phyloP scores from a whole-genome alignment of 2,888 invertebrate genomes.

The Alloscopus bannaensis region DNA sequence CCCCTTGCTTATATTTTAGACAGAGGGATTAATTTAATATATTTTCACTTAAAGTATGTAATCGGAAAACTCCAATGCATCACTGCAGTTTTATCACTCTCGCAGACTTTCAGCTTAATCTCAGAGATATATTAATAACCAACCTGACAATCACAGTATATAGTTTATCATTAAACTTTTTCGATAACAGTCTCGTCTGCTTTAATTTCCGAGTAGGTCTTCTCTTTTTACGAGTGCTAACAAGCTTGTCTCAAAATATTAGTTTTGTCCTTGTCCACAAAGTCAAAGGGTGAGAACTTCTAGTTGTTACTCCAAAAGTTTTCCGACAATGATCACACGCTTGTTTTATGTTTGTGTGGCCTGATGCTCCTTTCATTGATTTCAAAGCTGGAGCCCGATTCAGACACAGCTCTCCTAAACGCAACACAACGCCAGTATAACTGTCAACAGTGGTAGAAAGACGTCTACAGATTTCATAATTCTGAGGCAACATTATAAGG shows the following conservation, averaged over 20 bases:
- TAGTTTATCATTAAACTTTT: too few species aligned
- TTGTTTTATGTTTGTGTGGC: conserved; percentile 92
- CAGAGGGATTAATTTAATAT: too few species aligned
- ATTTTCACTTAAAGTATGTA: too few species aligned
- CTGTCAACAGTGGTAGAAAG: neutral
- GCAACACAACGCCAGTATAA: neutral
- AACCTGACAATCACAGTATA: too few species aligned
- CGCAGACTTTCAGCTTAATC: too few species aligned
- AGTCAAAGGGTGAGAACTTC: conserved; percentile 92
- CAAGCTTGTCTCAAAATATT: conserved; percentile 40
- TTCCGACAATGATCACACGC: conserved; percentile 94
- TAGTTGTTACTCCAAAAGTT: too few species aligned
- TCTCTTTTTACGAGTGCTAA: conserved; percentile 6
- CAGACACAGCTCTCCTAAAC: neutral
- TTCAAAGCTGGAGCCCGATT: conserved; percentile 90
- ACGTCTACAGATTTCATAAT: conserved; percentile 1
- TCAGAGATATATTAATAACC: too few species aligned
- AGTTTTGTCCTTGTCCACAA: conserved; percentile 94
- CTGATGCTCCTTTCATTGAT: conserved; percentile 88
- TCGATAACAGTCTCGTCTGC: too few species aligned
- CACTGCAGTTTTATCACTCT: too few species aligned
- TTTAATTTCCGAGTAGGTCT: too few species aligned
- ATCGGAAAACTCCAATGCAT: too few species aligned
- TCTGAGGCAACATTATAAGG: neutral
- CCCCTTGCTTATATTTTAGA: too few species aligned